A percentile compares a stretch with the other conserved stretches of the same genome.
Evolutionary conservation across 2,797 vertebrate species (phyloP).

Genomic region (Okamejei kenojei): DNA sequence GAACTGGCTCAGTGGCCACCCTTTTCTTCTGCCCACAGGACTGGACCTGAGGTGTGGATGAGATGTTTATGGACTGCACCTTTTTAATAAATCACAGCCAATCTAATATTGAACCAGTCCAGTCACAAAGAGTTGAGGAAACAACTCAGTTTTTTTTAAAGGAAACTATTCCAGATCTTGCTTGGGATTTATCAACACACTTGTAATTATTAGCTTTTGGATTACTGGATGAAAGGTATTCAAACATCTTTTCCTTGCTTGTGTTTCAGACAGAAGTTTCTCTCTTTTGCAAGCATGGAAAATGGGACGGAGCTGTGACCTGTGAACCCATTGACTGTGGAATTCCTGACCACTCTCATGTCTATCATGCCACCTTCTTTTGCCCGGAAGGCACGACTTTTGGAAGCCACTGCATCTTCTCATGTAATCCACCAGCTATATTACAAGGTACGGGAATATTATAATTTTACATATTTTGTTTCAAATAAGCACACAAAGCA

Average conservation of each 20-base stretch:
- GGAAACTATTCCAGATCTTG: not conserved
- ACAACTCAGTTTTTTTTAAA: not conserved
- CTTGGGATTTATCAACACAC: not conserved
- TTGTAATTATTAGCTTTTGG: not conserved
- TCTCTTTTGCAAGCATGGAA: conserved; percentile 69
- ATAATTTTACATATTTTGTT: not conserved
- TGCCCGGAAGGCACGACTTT: conserved; percentile 76
- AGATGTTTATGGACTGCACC: no score
- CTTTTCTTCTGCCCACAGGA: no score
- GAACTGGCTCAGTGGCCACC: no score
- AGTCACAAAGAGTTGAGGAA: not conserved
- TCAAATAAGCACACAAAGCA: not conserved
- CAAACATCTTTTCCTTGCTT: conserved; percentile 19
- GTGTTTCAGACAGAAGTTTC: conserved; percentile 58
- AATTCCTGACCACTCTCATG: conserved; percentile 68
- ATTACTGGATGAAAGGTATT: not conserved
- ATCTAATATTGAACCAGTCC: not conserved
- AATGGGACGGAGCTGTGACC: conserved; percentile 73
- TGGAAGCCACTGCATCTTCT: conserved; percentile 75
- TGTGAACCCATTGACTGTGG: conserved; percentile 76
- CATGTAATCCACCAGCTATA: conserved; percentile 80
- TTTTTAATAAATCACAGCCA: no score
- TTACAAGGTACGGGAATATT: conserved; percentile 71
- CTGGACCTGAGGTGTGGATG: no score
- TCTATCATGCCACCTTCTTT: conserved; percentile 79